These are phyloP conservation scores for Megathymus violae DNA, from an alignment of 1,140 invertebrate species.

Conservation along the genomic window DNA sequence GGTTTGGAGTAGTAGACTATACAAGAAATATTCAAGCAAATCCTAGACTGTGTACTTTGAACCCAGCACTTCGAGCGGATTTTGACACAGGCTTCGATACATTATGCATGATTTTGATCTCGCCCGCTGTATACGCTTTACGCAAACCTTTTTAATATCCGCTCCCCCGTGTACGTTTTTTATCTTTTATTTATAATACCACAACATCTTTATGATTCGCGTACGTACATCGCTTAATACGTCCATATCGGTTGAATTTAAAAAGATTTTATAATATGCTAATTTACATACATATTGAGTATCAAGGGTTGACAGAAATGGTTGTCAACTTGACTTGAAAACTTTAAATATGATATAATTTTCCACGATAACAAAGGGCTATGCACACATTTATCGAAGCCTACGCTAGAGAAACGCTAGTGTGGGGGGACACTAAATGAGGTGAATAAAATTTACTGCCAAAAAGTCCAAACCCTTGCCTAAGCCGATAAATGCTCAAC, in stretches of 20 bases:
- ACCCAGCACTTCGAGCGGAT: slow-evolving; percentile 13
- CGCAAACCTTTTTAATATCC: slow-evolving; percentile 36
- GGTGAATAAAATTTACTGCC: too few species aligned
- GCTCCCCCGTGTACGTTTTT: slow-evolving; percentile 21
- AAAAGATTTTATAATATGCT: slow-evolving; percentile 1
- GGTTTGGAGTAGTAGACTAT: neutral
- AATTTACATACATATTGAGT: too few species aligned
- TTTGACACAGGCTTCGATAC: slow-evolving; percentile 14
- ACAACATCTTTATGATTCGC: slow-evolving; percentile 16
- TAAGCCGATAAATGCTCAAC: too few species aligned
- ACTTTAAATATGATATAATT: too few species aligned
- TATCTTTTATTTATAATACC: slow-evolving; percentile 33
- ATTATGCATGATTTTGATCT: slow-evolving; percentile 34
- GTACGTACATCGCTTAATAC: slow-evolving; percentile 22
- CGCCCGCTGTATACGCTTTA: slow-evolving; percentile 9
- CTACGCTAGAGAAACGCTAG: too few species aligned
- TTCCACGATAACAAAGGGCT: too few species aligned
- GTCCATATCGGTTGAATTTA: slow-evolving; percentile 14
- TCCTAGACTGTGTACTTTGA: slow-evolving; percentile 5
- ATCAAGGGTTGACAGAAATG: too few species aligned
- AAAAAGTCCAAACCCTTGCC: too few species aligned
- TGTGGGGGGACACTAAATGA: too few species aligned
- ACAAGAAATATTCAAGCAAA: neutral
- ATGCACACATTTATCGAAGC: too few species aligned
- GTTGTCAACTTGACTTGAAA: too few species aligned